phyloP scores from a whole-genome alignment of 2,888 invertebrate genomes.

The Cheilosia vernalis region DNA sequence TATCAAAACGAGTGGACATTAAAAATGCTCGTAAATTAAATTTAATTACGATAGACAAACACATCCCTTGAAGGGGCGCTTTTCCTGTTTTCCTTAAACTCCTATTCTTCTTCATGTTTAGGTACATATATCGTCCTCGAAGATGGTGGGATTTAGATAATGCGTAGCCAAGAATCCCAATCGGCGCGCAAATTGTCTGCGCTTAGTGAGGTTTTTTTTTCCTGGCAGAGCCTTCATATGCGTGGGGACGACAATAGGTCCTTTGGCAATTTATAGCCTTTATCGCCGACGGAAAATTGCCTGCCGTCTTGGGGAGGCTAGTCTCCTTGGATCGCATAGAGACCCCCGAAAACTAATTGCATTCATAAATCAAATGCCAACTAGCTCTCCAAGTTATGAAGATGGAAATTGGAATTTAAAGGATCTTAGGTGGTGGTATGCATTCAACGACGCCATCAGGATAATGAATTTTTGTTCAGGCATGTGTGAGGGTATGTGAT shows the following conservation, averaged over 20 bases:
- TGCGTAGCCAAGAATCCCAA: constrained; percentile 29
- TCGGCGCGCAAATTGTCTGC: constrained; percentile 18
- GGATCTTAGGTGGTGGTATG: constrained; percentile 48
- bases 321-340: constrained; percentile 36
- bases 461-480: constrained; percentile 52
- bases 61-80: neutral
- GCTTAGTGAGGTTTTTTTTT: neutral
- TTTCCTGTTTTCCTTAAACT: neutral
- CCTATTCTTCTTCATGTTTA: neutral
- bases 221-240: constrained; percentile 21
- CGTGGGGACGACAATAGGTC: constrained; percentile 61
- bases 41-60: constrained; percentile 63
- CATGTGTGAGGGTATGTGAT: constrained; percentile 27
- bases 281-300: constrained; percentile 27
- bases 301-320: constrained; percentile 43
- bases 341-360: constrained; percentile 66
- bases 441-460: constrained; percentile 3
- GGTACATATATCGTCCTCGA: neutral
- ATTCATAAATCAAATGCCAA: constrained; percentile 69
- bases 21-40: constrained; percentile 73
- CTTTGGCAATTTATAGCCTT: constrained; percentile 58
- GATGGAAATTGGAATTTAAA: constrained; percentile 63
- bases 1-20: constrained; percentile 58
- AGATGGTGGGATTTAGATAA: constrained; percentile 17
- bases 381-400: constrained; percentile 60